Evolutionary conservation across 2,113 vertebrate genomes (phyloP).

Genomic region (Reinhardtius hippoglossoides): DNA sequence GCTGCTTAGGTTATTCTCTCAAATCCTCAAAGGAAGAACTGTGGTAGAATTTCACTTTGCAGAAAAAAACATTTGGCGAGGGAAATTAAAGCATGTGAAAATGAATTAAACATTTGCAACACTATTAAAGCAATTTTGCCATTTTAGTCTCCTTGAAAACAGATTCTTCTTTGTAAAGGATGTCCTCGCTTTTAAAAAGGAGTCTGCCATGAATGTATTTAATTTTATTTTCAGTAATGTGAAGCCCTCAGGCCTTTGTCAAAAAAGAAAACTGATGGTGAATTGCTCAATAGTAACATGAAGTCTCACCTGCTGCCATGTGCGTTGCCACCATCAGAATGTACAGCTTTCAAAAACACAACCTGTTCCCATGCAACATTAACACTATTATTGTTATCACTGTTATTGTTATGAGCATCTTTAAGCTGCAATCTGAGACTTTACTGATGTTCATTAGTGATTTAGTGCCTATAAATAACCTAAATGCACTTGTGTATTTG

Average conservation of each 20-base stretch:
- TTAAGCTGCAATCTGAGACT: constrained; percentile 14
- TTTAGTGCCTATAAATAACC: not conserved
- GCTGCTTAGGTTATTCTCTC: not conserved
- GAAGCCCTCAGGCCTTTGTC: constrained; percentile 5
- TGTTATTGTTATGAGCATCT: not conserved
- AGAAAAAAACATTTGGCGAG: constrained; percentile 1
- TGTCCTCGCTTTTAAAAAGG: not conserved
- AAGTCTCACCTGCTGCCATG: not conserved
- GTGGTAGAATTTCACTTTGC: constrained; percentile 2
- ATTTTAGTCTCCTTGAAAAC: constrained; percentile 7
- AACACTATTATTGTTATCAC: constrained; percentile 28
- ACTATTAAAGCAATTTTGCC: constrained; percentile 1
- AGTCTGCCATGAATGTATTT: not conserved
- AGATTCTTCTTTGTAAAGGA: too few species aligned
- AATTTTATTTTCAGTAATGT: not conserved
- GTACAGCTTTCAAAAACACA: constrained; percentile 4
- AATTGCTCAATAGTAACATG: not conserved
- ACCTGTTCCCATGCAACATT: constrained; percentile 22
- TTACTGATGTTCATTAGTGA: constrained; percentile 12
- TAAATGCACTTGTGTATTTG: constrained; percentile 22
- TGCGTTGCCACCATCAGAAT: constrained; percentile 8
- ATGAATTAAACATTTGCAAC: not conserved
- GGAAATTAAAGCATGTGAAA: constrained; percentile 9
- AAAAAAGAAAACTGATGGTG: not conserved
- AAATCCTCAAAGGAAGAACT: not conserved